Evolutionary conservation across 1,140 invertebrate genomes (phyloP).

Genomic region (Pantala flavescens): DNA sequence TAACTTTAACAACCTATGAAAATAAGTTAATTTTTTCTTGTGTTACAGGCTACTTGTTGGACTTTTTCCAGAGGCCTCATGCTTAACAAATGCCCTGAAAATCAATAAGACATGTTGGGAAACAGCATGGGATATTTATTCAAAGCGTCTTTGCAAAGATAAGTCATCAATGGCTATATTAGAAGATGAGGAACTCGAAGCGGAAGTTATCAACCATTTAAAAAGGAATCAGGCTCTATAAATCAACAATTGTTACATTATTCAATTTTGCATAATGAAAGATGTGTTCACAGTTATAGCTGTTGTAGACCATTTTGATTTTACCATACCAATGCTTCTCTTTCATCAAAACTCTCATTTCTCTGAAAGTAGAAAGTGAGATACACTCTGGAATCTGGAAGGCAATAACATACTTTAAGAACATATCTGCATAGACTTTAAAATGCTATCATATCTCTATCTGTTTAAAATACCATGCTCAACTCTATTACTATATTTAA

Average conservation of each 20-base stretch:
- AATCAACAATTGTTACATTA: not conserved
- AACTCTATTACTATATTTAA: not conserved
- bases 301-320: not conserved
- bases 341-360: not conserved
- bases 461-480: not conserved
- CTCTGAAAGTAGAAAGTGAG: not conserved
- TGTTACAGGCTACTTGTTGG: conserved; percentile 14
- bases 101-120: conserved; percentile 16
- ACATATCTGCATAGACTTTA: conserved; percentile 2
- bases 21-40: too few species aligned
- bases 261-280: not conserved
- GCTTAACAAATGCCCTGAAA: conserved; percentile 9
- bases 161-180: not conserved
- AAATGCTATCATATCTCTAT: not conserved
- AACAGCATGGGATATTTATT: conserved; percentile 12
- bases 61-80: conserved; percentile 16
- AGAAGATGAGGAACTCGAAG: not conserved
- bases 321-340: not conserved
- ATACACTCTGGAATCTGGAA: not conserved
- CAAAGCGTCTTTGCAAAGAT: conserved; percentile 3
- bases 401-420: conserved; percentile 6
- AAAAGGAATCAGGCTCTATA: not conserved
- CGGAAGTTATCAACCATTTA: not conserved
- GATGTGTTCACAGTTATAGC: not conserved
- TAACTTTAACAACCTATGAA: too few species aligned